Base-by-base conservation (phyloP, 2,113 vertebrate species). In the Erpornis zantholeuca region DNA sequence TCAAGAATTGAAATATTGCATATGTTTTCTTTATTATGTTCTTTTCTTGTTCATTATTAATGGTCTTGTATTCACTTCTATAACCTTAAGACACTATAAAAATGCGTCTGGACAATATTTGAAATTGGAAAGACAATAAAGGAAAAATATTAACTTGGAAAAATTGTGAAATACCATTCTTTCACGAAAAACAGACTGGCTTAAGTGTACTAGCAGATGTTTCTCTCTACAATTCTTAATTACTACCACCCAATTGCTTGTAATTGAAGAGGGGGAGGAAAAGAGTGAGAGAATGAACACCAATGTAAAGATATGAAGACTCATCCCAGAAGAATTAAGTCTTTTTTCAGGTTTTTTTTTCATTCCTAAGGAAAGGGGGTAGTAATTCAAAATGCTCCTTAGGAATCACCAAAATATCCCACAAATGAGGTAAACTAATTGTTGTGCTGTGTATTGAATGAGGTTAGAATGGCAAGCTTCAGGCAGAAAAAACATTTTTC, bases 61-160 rank as follows among this genome's bases (percentile, higher is more conserved):
- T 92, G 82, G 93, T 80, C 92, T 96, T 96, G 94, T 96, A 94
- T 92, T 92, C 86, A 86, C 88, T 93, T 88, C 92, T 86, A 86
- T 95, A 96, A 96, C 92, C 96, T 90, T 97, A 92, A 96, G 92
- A 96, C 80, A 86, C 92, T 88, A 96, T 92, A 96, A 97, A 96
- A 97, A 96, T 79, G 88, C 0, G 80, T 95, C 96, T 97, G 96
- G 94, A 97, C 92, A 95, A 96, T 96, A 96, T 97, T 94, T 93
- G 86, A 94, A 96, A 96, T 87, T 97, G 97, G 97, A 97, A 97
- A 96, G 92, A 96, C 95, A 97, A 97, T 96, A 97, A 97, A 97
- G 96, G 77, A 82, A 95, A 97, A 96, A 92, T 93, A 94, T 92
- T 97, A 96, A 93, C 93, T 97, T 96, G 95, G 97, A 97, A 97